phyloP scores from a whole-genome alignment of 2,888 invertebrate genomes.

The Macaria liturata region DNA sequence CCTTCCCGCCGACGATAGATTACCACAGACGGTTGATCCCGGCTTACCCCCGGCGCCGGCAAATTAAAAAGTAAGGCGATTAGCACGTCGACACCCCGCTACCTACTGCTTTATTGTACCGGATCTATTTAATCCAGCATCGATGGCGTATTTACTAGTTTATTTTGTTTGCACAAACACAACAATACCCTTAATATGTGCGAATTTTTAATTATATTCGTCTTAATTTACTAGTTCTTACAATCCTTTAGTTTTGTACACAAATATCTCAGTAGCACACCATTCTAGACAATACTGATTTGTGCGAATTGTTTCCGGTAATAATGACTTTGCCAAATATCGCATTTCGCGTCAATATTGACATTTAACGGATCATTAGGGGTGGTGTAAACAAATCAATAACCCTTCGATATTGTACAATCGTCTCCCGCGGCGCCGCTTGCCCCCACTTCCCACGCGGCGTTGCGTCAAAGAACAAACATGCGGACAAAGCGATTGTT shows the following conservation, averaged over 20 bases:
- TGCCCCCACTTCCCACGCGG: constrained; percentile 25
- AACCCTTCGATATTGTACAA: constrained; percentile 33
- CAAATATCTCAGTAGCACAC: too few relatives aligned
- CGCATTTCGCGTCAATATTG: constrained; percentile 11
- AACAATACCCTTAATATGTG: too few relatives aligned
- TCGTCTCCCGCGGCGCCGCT: constrained; percentile 31
- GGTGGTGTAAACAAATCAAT: constrained; percentile 35
- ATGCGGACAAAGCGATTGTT: constrained; percentile 43
- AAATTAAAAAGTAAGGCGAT: constrained; percentile 54
- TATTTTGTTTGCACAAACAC: too few relatives aligned
- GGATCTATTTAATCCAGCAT: too few relatives aligned
- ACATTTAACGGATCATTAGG: constrained; percentile 39
- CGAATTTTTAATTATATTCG: too few relatives aligned
- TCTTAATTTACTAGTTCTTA: too few relatives aligned
- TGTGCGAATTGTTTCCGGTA: constrained; percentile 12
- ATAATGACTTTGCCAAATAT: constrained; percentile 20
- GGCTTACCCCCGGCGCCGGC: constrained; percentile 17
- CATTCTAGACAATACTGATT: too few relatives aligned
- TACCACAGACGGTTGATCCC: constrained; percentile 35
- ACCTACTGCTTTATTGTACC: constrained; percentile 19
- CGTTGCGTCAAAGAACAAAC: constrained; percentile 25
- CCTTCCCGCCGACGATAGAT: constrained; percentile 1
- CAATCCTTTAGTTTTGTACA: too few relatives aligned
- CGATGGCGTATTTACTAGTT: too few relatives aligned
- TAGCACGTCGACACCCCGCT: constrained; percentile 30